These are phyloP conservation scores for Hypocryptadius cinnamomeus DNA, from an alignment of 2,113 vertebrate species.

Conservation along the genomic window DNA sequence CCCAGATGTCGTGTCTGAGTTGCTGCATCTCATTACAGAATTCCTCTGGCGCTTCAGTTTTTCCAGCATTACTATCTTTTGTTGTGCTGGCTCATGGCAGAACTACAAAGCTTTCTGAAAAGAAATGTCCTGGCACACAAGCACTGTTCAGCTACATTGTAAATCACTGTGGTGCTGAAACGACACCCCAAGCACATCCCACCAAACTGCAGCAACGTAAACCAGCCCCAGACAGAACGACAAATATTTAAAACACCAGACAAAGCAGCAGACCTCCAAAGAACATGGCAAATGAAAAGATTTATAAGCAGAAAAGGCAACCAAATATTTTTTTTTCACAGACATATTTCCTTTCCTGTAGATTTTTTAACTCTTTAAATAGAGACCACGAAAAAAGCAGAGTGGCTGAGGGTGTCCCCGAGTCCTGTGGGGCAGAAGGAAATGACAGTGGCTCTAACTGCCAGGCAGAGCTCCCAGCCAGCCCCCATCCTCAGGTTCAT, in stretches of 20 bases:
- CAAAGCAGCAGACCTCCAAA: not conserved
- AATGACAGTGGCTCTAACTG: accelerated
- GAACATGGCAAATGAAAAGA: not conserved
- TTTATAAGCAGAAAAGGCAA: not conserved
- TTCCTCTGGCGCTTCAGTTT: not conserved
- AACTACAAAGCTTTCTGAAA: not conserved
- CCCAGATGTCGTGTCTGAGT: not conserved
- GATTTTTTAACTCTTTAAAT: not conserved
- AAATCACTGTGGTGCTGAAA: not conserved
- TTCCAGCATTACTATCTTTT: not conserved
- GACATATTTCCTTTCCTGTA: not conserved
- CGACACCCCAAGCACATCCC: accelerated
- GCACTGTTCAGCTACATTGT: not conserved
- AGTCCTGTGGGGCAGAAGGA: not conserved
- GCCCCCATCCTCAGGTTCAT: not conserved
- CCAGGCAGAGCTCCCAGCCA: not conserved
- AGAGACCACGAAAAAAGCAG: not conserved
- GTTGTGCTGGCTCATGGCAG: not conserved
- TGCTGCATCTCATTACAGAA: not conserved
- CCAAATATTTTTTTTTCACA: not conserved
- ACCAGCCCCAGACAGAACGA: not conserved
- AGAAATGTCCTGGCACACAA: not conserved
- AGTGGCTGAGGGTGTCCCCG: accelerated
- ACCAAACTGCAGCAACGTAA: not conserved
- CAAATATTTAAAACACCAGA: not conserved